Base-by-base conservation (phyloP, 1,140 invertebrate genomes). In the Euwallacea similis region DNA sequence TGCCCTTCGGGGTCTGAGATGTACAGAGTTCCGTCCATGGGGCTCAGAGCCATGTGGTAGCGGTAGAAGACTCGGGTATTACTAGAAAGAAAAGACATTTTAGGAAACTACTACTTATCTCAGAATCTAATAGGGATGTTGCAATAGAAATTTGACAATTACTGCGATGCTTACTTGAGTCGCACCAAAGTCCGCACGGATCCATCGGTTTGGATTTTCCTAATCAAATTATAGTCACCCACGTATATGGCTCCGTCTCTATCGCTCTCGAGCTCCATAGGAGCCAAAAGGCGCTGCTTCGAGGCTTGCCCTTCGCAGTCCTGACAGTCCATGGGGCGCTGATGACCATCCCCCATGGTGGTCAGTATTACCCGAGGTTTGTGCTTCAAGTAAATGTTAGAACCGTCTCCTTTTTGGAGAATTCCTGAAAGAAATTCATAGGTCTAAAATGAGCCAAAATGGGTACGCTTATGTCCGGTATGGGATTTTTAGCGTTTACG, bases 391-490 rank as follows among this genome's bases (percentile, higher is more conserved):
- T 98, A 98, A 69, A 98, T 95, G 78, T 97, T 98, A 0, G 94
- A 93, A 16, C 97, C 97, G 81, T 98, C 97, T 41, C 97, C 97
- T 81, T 98, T 98, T 82, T 98, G 96, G 0, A 98, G 85, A 73
- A 98, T 98, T 33, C 94, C 91, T 91, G 80, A 11, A 82, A 76
- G n/a, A 54, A 13, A 15, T 42, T 33, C 21, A 33, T 33, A 33
- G 21, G 21, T 4, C 21, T 6, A 10, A 16, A 59, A 7, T 16
- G n/a, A n/a, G 4, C 21, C 4, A 1, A 4, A 33, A 4, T 33
- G 21, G 4, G 21, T 33, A 33, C 21, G 21, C 21, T 33, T 33
- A 33, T 33, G 21, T 4, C 21, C 1, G 21, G 21, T 2, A 1
- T 1, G 21, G 21, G 4, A 33, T 33, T 33, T 2, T 33, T 33